Evolutionary conservation across 1,140 invertebrate species (phyloP).

Genomic region (Piezodorus guildinii): DNA sequence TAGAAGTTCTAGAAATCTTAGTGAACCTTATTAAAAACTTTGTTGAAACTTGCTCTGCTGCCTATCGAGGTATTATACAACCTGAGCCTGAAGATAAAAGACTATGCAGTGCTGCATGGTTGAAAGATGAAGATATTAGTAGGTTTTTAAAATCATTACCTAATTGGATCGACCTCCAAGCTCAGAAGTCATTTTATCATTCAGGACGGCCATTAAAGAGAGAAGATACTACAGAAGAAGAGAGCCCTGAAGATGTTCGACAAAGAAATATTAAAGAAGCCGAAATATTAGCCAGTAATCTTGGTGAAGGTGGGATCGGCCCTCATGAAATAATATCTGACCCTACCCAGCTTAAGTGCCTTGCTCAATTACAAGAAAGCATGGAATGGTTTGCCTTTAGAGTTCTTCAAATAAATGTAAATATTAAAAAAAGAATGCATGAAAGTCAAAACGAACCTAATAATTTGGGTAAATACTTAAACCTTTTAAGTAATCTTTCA

Average conservation of each 20-base stretch:
- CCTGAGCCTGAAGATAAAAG: constrained; percentile 66
- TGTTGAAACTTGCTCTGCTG: constrained; percentile 59
- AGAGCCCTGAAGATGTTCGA: constrained; percentile 63
- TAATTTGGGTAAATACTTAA: not conserved
- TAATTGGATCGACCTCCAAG: constrained; percentile 68
- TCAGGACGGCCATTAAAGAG: constrained; percentile 32
- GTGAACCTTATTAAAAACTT: constrained; percentile 58
- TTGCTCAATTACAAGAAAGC: constrained; percentile 84
- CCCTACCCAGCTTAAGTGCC: constrained; percentile 59
- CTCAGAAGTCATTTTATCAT: constrained; percentile 33
- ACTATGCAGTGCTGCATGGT: constrained; percentile 79
- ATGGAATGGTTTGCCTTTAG: constrained; percentile 64
- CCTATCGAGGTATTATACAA: constrained; percentile 65
- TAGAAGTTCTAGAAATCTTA: constrained; percentile 56
- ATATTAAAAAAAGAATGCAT: constrained; percentile 2
- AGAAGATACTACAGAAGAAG: constrained; percentile 48
- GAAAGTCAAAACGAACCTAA: not conserved
- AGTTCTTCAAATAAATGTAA: constrained; percentile 34
- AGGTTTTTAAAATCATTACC: constrained; percentile 75
- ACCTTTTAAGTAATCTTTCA: constrained; percentile 41
- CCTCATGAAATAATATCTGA: constrained; percentile 73
- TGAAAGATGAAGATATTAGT: constrained; percentile 89
- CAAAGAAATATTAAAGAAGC: constrained; percentile 78
- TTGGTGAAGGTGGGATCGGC: constrained; percentile 73
- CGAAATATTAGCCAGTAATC: constrained; percentile 78